A percentile compares a stretch with the other conserved stretches of the same genome.
phyloP scores from a whole-genome alignment of 1,140 invertebrate species.

The Panulirus ornatus region DNA sequence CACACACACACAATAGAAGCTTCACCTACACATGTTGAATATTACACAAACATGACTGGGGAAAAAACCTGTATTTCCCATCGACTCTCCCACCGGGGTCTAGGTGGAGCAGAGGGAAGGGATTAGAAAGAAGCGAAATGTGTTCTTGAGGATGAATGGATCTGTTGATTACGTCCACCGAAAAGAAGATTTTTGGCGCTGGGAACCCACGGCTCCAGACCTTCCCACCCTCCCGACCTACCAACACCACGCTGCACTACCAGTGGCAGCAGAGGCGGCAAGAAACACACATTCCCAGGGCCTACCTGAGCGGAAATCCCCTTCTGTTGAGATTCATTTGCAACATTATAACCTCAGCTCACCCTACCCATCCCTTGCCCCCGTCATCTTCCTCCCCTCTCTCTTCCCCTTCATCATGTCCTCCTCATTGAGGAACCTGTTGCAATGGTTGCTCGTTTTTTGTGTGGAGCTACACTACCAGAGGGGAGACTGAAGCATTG shows the following conservation, averaged over 20 bases:
- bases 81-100: not conserved
- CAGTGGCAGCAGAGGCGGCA: not conserved
- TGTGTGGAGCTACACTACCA: not conserved
- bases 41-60: not conserved
- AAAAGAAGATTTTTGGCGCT: not conserved
- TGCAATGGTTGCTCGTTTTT: constrained; percentile 29
- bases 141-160: not conserved
- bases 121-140: not conserved
- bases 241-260: not conserved
- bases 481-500: constrained; percentile 27
- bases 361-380: not conserved
- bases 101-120: not conserved
- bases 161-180: constrained; percentile 8
- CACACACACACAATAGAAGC: not conserved
- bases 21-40: not conserved
- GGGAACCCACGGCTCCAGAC: not conserved
- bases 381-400: not conserved
- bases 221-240: not conserved
- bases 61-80: not conserved
- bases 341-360: constrained; percentile 45
- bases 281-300: not conserved
- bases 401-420: not conserved
- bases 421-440: constrained; percentile 9
- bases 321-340: constrained; percentile 48
- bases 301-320: constrained; percentile 15